Percentiles rank a stretch among this genome's conserved stretches.
Evolutionary conservation across 2,797 vertebrate genomes (phyloP).

Genomic region (Etheostoma nigrum): DNA sequence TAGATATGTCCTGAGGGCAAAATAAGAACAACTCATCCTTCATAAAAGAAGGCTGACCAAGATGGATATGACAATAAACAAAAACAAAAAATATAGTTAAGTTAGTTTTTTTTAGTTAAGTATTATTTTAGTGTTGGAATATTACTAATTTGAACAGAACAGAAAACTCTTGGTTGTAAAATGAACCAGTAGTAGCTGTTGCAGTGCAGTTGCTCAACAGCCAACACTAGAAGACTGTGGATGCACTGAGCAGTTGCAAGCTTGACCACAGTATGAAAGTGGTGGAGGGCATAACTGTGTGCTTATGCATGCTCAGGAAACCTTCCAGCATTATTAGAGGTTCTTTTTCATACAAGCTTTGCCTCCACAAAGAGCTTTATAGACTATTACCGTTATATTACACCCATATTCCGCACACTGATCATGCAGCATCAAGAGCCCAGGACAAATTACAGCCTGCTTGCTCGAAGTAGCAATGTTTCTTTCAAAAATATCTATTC

Average conservation of each 20-base stretch:
- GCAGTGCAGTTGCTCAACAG: conserved; percentile 13
- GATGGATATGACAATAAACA: background rate
- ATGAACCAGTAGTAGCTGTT: conserved; percentile 28
- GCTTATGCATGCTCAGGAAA: conserved; percentile 18
- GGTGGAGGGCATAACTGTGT: conserved; percentile 9
- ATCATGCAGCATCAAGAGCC: background rate
- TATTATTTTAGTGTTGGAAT: conserved; percentile 25
- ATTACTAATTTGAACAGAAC: conserved; percentile 16
- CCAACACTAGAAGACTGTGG: conserved; percentile 3
- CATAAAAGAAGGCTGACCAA: conserved; percentile 32
- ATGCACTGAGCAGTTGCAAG: conserved; percentile 3
- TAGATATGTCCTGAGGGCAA: conserved; percentile 39
- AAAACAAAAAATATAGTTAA: background rate
- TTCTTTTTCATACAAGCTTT: conserved; percentile 23
- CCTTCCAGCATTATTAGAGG: conserved; percentile 13
- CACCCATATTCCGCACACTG: background rate
- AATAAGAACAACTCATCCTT: conserved; percentile 52
- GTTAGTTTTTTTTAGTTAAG: background rate
- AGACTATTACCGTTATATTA: conserved; percentile 5
- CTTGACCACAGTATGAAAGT: conserved; percentile 27
- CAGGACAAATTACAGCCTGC: background rate
- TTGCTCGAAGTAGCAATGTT: background rate
- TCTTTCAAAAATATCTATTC: background rate
- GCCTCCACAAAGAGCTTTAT: conserved; percentile 4
- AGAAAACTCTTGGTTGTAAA: conserved; percentile 27